A percentile compares a stretch with the other conserved stretches of the same genome.
Conservation (phyloP, 2,888 invertebrate species). For the Brachylomia viminalis region DNA sequence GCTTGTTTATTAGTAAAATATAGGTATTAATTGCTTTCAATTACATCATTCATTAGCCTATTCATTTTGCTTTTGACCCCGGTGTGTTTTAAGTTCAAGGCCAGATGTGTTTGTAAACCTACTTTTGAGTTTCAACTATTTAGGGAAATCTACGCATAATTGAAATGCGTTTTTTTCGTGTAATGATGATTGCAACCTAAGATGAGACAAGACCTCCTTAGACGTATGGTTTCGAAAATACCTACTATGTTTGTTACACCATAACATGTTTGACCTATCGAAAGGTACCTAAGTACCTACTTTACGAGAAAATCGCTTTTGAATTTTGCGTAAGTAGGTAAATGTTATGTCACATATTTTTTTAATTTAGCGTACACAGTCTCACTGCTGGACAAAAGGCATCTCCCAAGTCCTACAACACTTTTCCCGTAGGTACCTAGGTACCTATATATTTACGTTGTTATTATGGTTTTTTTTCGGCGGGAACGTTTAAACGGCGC, state of each 20-base stretch:
- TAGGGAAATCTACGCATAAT: not conserved
- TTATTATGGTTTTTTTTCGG: no score
- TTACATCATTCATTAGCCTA: not conserved
- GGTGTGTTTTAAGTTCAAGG: constrained; percentile 21
- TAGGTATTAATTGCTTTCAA: not conserved
- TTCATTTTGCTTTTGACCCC: not conserved
- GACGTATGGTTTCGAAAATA: not conserved
- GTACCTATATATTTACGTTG: no score
- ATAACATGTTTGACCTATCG: not conserved
- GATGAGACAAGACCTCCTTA: not conserved
- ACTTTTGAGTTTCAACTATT: not conserved
- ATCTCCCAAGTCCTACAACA: no score
- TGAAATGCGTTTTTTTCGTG: not conserved
- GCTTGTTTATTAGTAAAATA: not conserved
- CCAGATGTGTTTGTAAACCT: not conserved
- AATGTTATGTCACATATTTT: not conserved
- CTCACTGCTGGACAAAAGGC: no score
- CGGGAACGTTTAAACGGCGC: no score
- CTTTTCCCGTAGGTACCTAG: no score
- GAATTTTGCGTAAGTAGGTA: not conserved
- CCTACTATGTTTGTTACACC: not conserved
- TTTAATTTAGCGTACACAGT: no score
- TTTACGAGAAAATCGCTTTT: not conserved
- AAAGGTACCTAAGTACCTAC: no score
- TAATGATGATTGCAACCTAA: not conserved